phyloP scores from a whole-genome alignment of 30 jellyfish, hydroid and myxozoan species.

The Hydra vulgaris region DNA sequence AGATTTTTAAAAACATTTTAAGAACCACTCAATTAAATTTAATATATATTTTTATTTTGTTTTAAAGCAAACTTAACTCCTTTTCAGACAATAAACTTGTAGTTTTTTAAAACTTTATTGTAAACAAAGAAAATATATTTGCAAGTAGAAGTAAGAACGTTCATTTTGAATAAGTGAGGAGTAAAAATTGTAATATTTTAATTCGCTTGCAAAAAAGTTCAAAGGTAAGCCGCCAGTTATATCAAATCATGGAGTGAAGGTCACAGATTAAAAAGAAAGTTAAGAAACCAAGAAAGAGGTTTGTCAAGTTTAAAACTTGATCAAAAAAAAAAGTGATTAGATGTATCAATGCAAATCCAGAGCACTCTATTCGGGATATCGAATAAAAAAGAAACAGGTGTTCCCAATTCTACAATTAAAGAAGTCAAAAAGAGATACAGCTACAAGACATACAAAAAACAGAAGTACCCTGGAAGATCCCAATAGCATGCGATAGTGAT shows the following conservation, averaged over 20 bases:
- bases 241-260: neutral
- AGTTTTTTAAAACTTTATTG: neutral
- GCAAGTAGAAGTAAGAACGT: neutral
- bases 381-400: neutral
- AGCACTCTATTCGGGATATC: neutral
- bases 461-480: neutral
- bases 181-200: neutral
- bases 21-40: neutral
- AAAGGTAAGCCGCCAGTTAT: neutral
- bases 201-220: neutral
- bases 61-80: neutral
- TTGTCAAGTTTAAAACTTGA: neutral
- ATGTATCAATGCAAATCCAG: neutral
- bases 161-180: neutral
- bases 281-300: neutral
- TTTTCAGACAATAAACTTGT: neutral
- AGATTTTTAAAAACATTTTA: neutral
- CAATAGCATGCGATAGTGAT: no score
- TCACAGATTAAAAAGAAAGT: neutral
- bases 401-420: neutral
- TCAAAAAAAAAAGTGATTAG: neutral
- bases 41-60: no score
- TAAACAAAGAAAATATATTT: neutral
- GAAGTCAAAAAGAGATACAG: neutral
- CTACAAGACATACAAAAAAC: neutral